These are phyloP conservation scores for Cyprinodon tularosa DNA, from an alignment of 2,113 vertebrate species.

Conservation along the genomic window DNA sequence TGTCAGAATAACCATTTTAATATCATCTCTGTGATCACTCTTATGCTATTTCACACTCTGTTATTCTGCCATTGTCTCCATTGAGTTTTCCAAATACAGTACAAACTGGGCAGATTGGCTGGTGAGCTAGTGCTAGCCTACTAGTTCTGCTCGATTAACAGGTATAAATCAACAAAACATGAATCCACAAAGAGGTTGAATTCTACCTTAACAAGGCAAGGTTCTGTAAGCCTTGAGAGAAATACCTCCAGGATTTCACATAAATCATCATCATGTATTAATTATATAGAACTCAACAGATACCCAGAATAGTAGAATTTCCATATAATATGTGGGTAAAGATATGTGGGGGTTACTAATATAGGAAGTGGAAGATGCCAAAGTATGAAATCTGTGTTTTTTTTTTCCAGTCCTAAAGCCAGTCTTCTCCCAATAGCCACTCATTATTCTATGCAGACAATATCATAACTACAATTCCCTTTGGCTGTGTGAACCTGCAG, in stretches of 20 bases:
- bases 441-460: constrained; percentile 14
- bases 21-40: not conserved
- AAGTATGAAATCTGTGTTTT: constrained; percentile 2
- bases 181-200: constrained; percentile 59
- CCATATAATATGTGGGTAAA: constrained; percentile 2
- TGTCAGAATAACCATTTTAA: not conserved
- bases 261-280: constrained; percentile 27
- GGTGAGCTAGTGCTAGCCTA: constrained; percentile 58
- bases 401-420: not conserved
- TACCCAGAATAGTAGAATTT: constrained; percentile 10
- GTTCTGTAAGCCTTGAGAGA: constrained; percentile 16
- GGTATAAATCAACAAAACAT: constrained; percentile 73
- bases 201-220: constrained; percentile 16
- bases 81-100: not conserved
- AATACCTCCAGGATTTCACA: constrained; percentile 16
- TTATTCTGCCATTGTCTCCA: not conserved
- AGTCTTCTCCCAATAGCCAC: constrained; percentile 3
- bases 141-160: constrained; percentile 68
- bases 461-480: constrained; percentile 33
- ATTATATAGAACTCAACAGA: constrained; percentile 10
- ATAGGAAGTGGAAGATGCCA: not conserved
- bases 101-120: too few relatives aligned
- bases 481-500: constrained; percentile 28
- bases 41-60: not conserved
- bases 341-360: not conserved